Conservation (phyloP, 2,888 invertebrate species). For the Watsonalla cultraria region DNA sequence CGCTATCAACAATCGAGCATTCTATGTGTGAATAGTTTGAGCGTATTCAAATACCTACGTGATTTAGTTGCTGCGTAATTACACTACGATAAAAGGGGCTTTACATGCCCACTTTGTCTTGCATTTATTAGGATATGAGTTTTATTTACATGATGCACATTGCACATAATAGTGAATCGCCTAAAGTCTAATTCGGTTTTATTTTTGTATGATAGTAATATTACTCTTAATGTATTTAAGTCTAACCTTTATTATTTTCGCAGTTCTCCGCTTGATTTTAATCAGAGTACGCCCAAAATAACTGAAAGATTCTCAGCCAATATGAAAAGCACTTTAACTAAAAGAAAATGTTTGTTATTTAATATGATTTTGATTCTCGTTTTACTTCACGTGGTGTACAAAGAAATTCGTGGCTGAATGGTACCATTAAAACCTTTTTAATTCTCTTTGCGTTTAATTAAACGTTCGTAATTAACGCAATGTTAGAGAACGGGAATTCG, state of each 20-base stretch:
- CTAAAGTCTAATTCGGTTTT: too few relatives aligned
- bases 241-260: background rate
- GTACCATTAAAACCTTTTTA: slow-evolving; percentile 1
- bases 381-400: background rate
- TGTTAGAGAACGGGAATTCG: background rate
- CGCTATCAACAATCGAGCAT: slow-evolving; percentile 13
- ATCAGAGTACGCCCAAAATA: background rate
- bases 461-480: slow-evolving; percentile 1
- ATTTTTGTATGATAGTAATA: too few relatives aligned
- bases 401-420: background rate
- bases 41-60: slow-evolving; percentile 1
- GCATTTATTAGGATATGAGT: too few relatives aligned
- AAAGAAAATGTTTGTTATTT: background rate
- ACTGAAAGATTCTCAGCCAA: background rate
- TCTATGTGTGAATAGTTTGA: slow-evolving; percentile 12
- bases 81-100: background rate
- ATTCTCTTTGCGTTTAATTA: background rate
- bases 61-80: background rate
- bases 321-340: background rate
- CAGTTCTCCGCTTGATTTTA: background rate
- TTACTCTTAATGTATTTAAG: too few relatives aligned
- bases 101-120: too few relatives aligned
- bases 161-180: too few relatives aligned
- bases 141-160: too few relatives aligned
- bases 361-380: background rate